Conservation (phyloP, 1,140 invertebrate species). For the Trichogramma pretiosum region DNA sequence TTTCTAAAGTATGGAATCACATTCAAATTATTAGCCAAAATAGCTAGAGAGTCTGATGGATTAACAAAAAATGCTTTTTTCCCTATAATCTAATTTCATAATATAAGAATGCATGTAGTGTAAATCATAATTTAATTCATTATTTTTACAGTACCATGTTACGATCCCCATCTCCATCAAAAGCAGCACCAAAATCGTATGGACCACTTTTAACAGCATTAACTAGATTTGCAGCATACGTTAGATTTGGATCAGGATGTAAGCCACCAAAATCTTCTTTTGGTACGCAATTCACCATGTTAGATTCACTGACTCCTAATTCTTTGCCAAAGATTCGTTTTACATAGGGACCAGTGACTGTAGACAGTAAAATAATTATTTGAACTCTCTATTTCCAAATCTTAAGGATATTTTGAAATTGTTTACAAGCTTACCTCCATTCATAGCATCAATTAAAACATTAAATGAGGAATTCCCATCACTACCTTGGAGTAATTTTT, state of each 20-base stretch:
- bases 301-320: slow-evolving; percentile 62
- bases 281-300: slow-evolving; percentile 66
- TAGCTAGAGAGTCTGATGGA: slow-evolving; percentile 93
- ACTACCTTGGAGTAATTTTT: slow-evolving; percentile 63
- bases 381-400: not conserved
- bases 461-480: slow-evolving; percentile 61
- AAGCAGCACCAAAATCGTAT: slow-evolving; percentile 93
- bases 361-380: slow-evolving; percentile 1
- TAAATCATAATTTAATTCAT: not conserved
- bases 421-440: slow-evolving; percentile 63
- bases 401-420: slow-evolving; percentile 8
- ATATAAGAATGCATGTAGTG: slow-evolving; percentile 6
- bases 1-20: slow-evolving; percentile 91
- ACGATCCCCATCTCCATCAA: slow-evolving; percentile 90
- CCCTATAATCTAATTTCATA: slow-evolving; percentile 69
- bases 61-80: slow-evolving; percentile 96
- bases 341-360: slow-evolving; percentile 95
- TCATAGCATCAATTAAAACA: slow-evolving; percentile 87
- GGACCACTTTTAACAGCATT: slow-evolving; percentile 65
- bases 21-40: slow-evolving; percentile 84
- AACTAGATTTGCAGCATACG: slow-evolving; percentile 86
- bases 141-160: slow-evolving; percentile 34
- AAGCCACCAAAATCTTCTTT: slow-evolving; percentile 91
- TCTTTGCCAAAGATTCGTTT: slow-evolving; percentile 81
- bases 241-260: slow-evolving; percentile 98